Evolutionary conservation across 2,888 invertebrate species (phyloP), one percentile per base, ranked within the genome.

Genomic region (Silvanus unidentatus): DNA sequence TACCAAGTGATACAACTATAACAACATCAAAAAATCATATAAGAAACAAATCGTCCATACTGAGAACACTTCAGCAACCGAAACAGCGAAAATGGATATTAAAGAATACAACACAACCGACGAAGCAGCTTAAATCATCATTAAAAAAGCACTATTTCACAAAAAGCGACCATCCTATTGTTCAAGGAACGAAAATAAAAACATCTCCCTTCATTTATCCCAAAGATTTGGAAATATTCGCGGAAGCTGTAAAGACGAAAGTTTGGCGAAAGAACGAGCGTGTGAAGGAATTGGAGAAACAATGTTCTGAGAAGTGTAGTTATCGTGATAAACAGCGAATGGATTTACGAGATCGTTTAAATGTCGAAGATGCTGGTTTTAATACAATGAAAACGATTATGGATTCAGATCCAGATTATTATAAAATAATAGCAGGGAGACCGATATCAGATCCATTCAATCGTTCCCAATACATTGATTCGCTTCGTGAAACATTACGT

Each of bases 341-440:
- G 53, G 78, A 80, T 58, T 67, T 82, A 52, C 72, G 82, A 22
- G 72, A 76, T 50, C 69, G 81, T 44, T 70, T 82, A 37, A 80
- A 74, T 44, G 73, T 82, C 15, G 70, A 77, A 61, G 76, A 78
- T 53, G 74, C 77, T n/a, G 68, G 71, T 22, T 47, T 64, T 3
- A 57, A 57, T 14, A 74, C 74, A 48, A 75, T 77, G 16, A 74
- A 75, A 52, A 78, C 80, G 1, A 78, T 83, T 39, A 73, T 79
- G 11, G 82, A 84, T 65, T 74, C 83, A 30, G 81, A 84, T 62
- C 79, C 81, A 0, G 76, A 79, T 50, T 84, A 81, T 64, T 84
- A 80, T 61, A 75, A 75, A 1, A 76, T 79, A 30, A 74, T 82
- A 28, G 77, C 77, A 64, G 82, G 81, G 5, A 74, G 81, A 27